phyloP scores from a whole-genome alignment of 1,140 invertebrate species.

The Pseudomyrmex flavicornis region DNA sequence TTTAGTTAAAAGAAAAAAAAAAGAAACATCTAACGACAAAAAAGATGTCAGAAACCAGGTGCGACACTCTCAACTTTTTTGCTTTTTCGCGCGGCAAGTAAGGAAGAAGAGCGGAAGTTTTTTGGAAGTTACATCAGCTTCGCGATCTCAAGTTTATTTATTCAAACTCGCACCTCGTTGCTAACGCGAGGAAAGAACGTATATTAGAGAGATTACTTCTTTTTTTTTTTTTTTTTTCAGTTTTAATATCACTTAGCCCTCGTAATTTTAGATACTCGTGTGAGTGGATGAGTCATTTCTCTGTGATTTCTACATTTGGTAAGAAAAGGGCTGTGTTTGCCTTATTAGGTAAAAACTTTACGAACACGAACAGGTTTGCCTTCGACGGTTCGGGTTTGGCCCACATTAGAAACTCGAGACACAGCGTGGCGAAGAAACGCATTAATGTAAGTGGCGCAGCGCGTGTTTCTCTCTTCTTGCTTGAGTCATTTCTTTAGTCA shows the following conservation, averaged over 20 bases:
- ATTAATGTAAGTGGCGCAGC: conserved; percentile 66
- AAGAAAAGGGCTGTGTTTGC: background rate
- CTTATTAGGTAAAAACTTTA: background rate
- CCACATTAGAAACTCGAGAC: conserved; percentile 60
- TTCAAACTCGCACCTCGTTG: background rate
- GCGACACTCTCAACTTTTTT: conserved; percentile 13
- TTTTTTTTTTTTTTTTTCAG: background rate
- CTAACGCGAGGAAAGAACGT: background rate
- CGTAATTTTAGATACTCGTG: background rate
- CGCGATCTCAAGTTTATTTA: conserved; percentile 2
- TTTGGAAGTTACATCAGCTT: conserved; percentile 6
- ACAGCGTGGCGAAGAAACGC: conserved; percentile 13
- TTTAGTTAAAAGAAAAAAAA: background rate
- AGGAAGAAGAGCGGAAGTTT: background rate
- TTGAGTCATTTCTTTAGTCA: background rate
- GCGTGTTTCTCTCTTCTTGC: conserved; percentile 57
- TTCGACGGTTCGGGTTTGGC: conserved; percentile 60
- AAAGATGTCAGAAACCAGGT: background rate
- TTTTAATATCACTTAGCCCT: background rate
- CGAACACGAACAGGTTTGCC: conserved; percentile 9
- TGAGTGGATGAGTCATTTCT: background rate
- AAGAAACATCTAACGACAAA: background rate
- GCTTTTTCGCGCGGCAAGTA: conserved; percentile 2
- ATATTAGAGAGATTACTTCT: background rate
- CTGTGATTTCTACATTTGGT: conserved; percentile 18